Base-by-base conservation (phyloP, 2,888 invertebrate genomes). In the Caenorhabditis panamensis region DNA sequence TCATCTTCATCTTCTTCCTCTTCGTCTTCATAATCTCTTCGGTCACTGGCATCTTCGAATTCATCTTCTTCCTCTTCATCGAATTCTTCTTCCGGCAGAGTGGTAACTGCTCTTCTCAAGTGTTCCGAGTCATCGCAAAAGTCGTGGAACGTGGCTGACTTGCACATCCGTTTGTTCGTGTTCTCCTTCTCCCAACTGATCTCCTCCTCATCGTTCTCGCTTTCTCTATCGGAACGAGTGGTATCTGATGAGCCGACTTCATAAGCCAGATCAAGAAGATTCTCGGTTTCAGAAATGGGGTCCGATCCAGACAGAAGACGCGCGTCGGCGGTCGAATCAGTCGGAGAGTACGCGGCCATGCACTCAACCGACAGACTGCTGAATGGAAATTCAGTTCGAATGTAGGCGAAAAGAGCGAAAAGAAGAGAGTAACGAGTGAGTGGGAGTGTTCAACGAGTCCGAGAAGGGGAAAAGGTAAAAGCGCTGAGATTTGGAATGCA, bases 141-240 rank as follows among this genome's bases (percentile, higher is more conserved):
- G 47, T 78, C 78, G 24, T 82, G 82, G 31, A 82, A 82, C 5
- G 82, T 82, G 2, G 82, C 82, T 1, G 82, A 82, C 49, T 82
- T 82, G 22, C 78, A 78, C 78, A 82, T 79, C 31, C 78, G 18
- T 37, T 41, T 64, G 18, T 44, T 72, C 18, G 62, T 56, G 13
- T 49, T 69, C 31, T 58, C 63, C 24, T 63, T 62, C 44, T 73
- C 69, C 79, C 75, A 75, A 16, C 61, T 59, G 13, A 75, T 24
- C 0, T 75, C 75, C 16, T 75, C 75, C 13, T 75, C 75, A 3
- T 76, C 76, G 41, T 76, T 68, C 37, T 76, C 76, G 22, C 69
- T 64, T 49, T 79, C 72, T 26, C 72, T 47, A 41, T 72, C 79
- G 18, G 53, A 62, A 56, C 79, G n/a, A 28, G 67, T 62, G 13